phyloP scores from a whole-genome alignment of 1,140 invertebrate genomes.

The Bombus pascuorum region DNA sequence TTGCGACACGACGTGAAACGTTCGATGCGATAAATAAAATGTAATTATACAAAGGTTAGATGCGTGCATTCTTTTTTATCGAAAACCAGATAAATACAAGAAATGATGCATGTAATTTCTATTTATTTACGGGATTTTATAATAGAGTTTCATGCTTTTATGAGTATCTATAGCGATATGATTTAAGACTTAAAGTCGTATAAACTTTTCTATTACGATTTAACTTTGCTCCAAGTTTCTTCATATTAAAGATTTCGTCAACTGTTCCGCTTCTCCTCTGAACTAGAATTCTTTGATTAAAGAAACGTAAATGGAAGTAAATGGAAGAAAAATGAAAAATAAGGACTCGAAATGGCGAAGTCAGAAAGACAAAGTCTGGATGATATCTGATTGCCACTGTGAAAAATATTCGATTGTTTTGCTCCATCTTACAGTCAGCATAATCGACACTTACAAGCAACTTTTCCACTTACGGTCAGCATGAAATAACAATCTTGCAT shows the following conservation, averaged over 20 bases:
- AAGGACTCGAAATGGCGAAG: not conserved
- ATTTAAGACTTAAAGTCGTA: not conserved
- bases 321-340: not conserved
- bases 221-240: too few species aligned
- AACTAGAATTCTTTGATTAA: not conserved
- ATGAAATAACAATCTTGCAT: constrained; percentile 44
- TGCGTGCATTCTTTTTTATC: not conserved
- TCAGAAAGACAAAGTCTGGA: not conserved
- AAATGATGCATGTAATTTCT: not conserved
- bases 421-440: not conserved
- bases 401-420: not conserved
- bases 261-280: too few species aligned
- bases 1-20: not conserved
- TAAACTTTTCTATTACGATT: not conserved
- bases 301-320: too few species aligned
- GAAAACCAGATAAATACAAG: not conserved
- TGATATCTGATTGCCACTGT: not conserved
- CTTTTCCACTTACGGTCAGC: constrained; percentile 3
- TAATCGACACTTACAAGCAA: not conserved
- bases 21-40: not conserved
- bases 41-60: not conserved
- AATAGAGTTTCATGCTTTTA: too few species aligned
- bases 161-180: not conserved
- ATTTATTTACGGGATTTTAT: too few species aligned
- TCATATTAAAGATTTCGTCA: too few species aligned